Conservation (phyloP, 2,888 invertebrate species). For the Eristalis arbustorum region DNA sequence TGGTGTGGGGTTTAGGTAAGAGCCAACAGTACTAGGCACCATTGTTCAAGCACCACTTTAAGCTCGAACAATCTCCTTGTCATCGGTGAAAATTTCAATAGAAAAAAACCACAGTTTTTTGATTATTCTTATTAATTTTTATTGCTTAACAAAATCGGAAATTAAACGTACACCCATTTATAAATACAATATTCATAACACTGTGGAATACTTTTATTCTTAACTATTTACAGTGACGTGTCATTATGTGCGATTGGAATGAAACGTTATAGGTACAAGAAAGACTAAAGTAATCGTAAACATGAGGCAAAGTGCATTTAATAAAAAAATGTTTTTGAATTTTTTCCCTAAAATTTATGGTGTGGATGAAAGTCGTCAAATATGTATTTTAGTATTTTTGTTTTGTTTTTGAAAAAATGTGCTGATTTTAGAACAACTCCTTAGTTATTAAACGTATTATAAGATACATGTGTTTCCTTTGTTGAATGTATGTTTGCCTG, state of each 20-base stretch:
- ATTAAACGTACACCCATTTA: slow-evolving; percentile 1
- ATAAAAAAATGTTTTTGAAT: not conserved
- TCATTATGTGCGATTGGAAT: slow-evolving; percentile 36
- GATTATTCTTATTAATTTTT: not conserved
- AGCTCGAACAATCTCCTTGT: too few species aligned
- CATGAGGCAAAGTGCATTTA: slow-evolving; percentile 14
- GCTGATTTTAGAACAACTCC: not conserved
- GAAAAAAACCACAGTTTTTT: not conserved
- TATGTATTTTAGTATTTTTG: not conserved
- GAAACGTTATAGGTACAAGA: slow-evolving; percentile 18
- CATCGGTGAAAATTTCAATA: not conserved
- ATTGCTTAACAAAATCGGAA: not conserved
- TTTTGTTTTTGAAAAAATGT: not conserved
- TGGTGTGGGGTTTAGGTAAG: too few species aligned
- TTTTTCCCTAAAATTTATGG: not conserved
- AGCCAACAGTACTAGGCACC: too few species aligned
- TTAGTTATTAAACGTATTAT: not conserved
- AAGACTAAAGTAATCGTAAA: not conserved
- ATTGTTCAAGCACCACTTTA: too few species aligned
- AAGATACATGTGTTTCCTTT: not conserved
- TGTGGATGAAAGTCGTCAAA: not conserved
- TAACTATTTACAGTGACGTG: slow-evolving; percentile 14
- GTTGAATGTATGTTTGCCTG: not conserved
- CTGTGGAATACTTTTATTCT: not conserved
- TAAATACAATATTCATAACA: not conserved